Base-by-base conservation (phyloP, 2,888 invertebrate genomes). In the Scaptodrosophila latifasciaeformis region DNA sequence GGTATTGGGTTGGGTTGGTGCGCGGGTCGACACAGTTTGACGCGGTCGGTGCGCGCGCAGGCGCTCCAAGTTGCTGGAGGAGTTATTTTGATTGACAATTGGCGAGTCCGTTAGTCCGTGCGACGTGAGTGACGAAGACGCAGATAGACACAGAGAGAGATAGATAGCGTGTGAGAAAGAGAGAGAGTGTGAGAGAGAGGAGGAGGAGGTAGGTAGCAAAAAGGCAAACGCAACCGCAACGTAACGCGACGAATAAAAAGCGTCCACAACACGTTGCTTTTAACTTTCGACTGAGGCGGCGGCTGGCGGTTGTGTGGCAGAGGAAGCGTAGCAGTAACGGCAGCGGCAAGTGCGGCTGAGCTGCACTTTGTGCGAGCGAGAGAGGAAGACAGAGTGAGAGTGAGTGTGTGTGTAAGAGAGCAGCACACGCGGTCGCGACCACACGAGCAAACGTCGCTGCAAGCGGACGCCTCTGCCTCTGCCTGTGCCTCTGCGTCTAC, bases 251-350 rank as follows among this genome's bases (percentile, higher is more conserved):
- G 29, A 30, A 39, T 80, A 79, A 65, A 70, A 81, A 78, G 42
- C 75, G 75, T 75, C 75, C 75, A 75, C 81, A 75, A 75, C 75
- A 75, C 75, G 75, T 81, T 75, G 81, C 75, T 75, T 75, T 75
- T 81, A 76, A 78, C 75, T 75, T 75, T 75, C 75, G 75, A 75
- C 75, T 75, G 81, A 78, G 81, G 74, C 72, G 67, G 80, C 74
- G 66, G 70, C 57, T 71, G 59, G 72, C 69, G 70, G 69, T 65
- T 66, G 79, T 76, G 65, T 77, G 67, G 80, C 77, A 74, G 70
- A 70, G 70, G 75, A 69, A 69, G 70, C 66, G 69, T 65, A 69
- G 67, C 63, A 62, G 69, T 62, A 67, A 65, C 57, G 55, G 52
- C 70, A 61, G 78, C 74, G 76, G 75, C 78, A 79, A 66, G 72